A percentile compares a stretch with the other conserved stretches of the same genome.
Conservation (phyloP, 2,888 invertebrate species). For the Drosophila lacicola region DNA sequence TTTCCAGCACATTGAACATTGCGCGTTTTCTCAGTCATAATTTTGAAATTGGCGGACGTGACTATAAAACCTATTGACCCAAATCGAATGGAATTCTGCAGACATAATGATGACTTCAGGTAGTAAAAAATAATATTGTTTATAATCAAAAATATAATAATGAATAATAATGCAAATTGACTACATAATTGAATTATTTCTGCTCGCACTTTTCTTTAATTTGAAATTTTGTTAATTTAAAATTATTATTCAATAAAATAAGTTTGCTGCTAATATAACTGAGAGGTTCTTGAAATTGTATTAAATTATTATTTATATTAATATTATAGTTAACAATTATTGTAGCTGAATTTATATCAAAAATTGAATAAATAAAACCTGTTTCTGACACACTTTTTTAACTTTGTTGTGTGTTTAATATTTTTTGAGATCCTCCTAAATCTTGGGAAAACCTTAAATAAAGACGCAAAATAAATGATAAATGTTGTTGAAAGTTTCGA, state of each 20-base stretch:
- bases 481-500: too few relatives aligned
- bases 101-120: background rate
- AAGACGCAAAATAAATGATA: too few relatives aligned
- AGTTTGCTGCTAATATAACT: too few relatives aligned
- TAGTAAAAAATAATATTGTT: background rate
- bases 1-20: slow-evolving; percentile 2
- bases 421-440: too few relatives aligned
- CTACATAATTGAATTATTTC: background rate
- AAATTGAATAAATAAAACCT: too few relatives aligned
- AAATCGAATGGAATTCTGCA: background rate
- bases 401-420: too few relatives aligned
- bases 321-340: too few relatives aligned
- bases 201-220: background rate
- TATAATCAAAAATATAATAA: background rate
- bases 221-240: background rate
- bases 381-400: too few relatives aligned
- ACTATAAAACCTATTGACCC: slow-evolving; percentile 5
- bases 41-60: slow-evolving; percentile 8
- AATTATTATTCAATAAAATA: background rate
- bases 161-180: background rate
- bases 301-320: too few relatives aligned
- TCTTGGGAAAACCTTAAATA: too few relatives aligned
- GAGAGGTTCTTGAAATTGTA: too few relatives aligned
- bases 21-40: background rate
- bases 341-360: too few relatives aligned